Conservation (phyloP, 2,113 vertebrate species). For the Montifringilla adamsi region DNA sequence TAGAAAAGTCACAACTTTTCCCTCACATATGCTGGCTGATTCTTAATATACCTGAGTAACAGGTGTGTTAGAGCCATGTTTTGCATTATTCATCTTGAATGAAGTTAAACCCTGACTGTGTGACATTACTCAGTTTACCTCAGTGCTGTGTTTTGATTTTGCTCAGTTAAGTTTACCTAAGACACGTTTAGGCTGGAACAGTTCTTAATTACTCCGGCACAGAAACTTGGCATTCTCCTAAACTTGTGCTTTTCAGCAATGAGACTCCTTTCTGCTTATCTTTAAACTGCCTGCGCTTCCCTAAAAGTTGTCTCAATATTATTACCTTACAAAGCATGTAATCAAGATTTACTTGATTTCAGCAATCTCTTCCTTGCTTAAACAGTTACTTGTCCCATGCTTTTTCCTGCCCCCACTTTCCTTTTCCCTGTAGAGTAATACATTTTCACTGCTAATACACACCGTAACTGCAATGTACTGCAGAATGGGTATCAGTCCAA, state of each 20-base stretch:
- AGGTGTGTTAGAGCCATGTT: not conserved
- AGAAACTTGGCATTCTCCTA: not conserved
- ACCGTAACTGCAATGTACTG: not conserved
- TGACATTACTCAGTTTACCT: not conserved
- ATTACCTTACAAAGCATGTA: not conserved
- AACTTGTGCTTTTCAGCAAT: not conserved
- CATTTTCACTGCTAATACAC: not conserved
- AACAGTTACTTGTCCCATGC: not conserved
- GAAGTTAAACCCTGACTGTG: not conserved
- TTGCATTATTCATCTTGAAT: not conserved
- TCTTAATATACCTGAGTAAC: not conserved
- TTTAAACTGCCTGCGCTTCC: not conserved
- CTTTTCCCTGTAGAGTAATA: not conserved
- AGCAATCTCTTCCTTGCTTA: not conserved
- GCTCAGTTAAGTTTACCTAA: not conserved
- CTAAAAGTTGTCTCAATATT: not conserved
- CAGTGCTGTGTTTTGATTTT: not conserved
- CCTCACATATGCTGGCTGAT: not conserved
- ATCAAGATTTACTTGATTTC: not conserved
- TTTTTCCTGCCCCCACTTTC: not conserved
- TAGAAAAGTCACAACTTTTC: not conserved
- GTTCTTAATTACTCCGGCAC: not conserved
- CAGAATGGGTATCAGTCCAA: not conserved
- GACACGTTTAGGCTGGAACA: not conserved
- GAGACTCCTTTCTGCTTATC: not conserved